Conservation (phyloP, 2,888 invertebrate species). For the Nomada fucata region DNA sequence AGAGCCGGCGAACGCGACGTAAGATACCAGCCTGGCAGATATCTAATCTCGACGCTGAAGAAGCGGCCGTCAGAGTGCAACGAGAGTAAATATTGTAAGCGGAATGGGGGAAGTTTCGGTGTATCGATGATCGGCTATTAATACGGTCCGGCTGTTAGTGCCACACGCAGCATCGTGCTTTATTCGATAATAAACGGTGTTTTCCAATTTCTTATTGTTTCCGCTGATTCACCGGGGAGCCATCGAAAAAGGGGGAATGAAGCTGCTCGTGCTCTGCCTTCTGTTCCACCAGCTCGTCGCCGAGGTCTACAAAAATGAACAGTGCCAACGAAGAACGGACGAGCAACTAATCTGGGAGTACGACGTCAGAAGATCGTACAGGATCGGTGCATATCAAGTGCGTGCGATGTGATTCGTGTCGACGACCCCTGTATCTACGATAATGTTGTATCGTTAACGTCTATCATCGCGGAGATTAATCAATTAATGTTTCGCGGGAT, state of each 20-base stretch:
- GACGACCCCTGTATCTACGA: neutral
- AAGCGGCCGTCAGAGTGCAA: slow-evolving; percentile 55
- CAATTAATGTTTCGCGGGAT: too few relatives aligned
- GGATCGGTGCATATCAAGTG: slow-evolving; percentile 66
- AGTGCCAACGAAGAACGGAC: slow-evolving; percentile 58
- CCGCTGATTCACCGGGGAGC: neutral
- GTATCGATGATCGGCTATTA: slow-evolving; percentile 65
- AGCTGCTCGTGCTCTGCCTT: slow-evolving; percentile 25
- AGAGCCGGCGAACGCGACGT: slow-evolving; percentile 26
- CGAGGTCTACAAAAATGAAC: slow-evolving; percentile 40
- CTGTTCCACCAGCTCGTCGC: slow-evolving; percentile 23
- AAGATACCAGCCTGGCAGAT: slow-evolving; percentile 56
- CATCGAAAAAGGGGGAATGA: slow-evolving; percentile 19
- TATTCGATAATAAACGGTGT: slow-evolving; percentile 58
- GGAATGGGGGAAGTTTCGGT: slow-evolving; percentile 64
- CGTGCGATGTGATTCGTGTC: slow-evolving; percentile 31
- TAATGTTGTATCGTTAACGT: neutral
- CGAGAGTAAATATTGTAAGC: slow-evolving; percentile 63
- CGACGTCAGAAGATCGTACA: slow-evolving; percentile 69
- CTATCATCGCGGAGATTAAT: neutral
- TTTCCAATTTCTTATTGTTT: slow-evolving; percentile 13
- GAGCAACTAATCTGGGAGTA: slow-evolving; percentile 74
- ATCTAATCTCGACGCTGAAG: slow-evolving; percentile 63
- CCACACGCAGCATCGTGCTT: slow-evolving; percentile 48
- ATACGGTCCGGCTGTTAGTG: slow-evolving; percentile 56